These are phyloP conservation scores for Archilochus colubris DNA, from an alignment of 2,113 vertebrate species.

Conservation along the genomic window DNA sequence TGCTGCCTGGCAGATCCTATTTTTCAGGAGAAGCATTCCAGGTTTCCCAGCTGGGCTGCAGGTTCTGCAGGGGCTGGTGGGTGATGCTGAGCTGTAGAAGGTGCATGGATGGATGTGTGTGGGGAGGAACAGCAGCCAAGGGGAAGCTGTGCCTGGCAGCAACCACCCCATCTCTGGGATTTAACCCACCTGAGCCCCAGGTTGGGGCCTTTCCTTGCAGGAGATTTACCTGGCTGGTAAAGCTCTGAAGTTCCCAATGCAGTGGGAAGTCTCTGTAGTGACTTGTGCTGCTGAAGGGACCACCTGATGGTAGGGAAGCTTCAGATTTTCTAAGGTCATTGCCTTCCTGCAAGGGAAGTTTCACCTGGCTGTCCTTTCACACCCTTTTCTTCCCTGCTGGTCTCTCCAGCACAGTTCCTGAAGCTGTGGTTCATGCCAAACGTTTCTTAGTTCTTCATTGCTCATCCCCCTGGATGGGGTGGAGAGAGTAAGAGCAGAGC, in stretches of 20 bases:
- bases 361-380: neutral
- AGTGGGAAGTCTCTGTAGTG: neutral
- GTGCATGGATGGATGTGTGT: fast-evolving
- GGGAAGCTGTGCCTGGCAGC: neutral
- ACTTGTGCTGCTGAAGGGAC: neutral
- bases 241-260: fast-evolving
- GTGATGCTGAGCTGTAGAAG: neutral
- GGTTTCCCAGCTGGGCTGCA: slow-evolving; percentile 10
- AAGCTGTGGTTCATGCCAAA: neutral
- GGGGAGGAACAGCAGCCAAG: neutral
- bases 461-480: fast-evolving
- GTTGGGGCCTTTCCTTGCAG: neutral
- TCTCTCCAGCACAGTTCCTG: neutral
- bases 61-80: neutral
- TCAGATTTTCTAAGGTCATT: neutral
- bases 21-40: neutral
- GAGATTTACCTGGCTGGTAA: neutral
- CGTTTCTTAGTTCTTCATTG: neutral
- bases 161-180: fast-evolving
- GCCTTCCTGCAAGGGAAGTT: neutral
- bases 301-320: neutral
- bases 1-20: neutral
- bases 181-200: fast-evolving
- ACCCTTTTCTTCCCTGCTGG: neutral
- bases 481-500: neutral